These are phyloP conservation scores for Eumeta japonica DNA, from an alignment of 1,140 invertebrate species.

Conservation along the genomic window DNA sequence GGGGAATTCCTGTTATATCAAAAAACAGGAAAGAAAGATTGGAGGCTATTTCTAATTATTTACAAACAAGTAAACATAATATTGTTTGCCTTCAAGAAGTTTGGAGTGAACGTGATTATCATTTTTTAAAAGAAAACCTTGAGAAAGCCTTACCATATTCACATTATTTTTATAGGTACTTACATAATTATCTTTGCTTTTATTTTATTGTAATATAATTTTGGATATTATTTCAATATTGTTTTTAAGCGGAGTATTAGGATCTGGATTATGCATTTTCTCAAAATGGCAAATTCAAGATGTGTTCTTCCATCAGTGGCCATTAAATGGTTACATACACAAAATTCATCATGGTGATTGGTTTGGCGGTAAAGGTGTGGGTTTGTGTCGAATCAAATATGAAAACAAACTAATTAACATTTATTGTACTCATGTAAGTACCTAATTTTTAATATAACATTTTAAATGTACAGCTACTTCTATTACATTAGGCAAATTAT, in stretches of 20 bases:
- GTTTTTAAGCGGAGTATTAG: slow-evolving; percentile 77
- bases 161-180: slow-evolving; percentile 91
- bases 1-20: slow-evolving; percentile 81
- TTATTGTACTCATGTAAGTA: slow-evolving; percentile 89
- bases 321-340: slow-evolving; percentile 95
- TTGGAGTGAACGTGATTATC: slow-evolving; percentile 80
- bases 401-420: slow-evolving; percentile 74
- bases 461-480: no score
- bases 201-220: slow-evolving; percentile 7
- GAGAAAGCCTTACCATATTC: slow-evolving; percentile 70
- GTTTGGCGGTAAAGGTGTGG: slow-evolving; percentile 97
- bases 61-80: slow-evolving; percentile 73
- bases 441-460: slow-evolving; percentile 1
- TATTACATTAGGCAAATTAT: no score
- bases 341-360: slow-evolving; percentile 96
- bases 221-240: slow-evolving; percentile 2
- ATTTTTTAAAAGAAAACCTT: slow-evolving; percentile 65
- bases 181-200: slow-evolving; percentile 4
- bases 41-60: slow-evolving; percentile 73
- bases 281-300: slow-evolving; percentile 85
- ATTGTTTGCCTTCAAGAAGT: slow-evolving; percentile 92
- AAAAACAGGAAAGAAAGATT: slow-evolving; percentile 76
- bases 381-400: slow-evolving; percentile 75
- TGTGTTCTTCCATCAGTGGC: slow-evolving; percentile 88
- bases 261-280: slow-evolving; percentile 89